phyloP scores from a whole-genome alignment of 2,113 vertebrate genomes.

The Stomatorhinus ivindoensis region DNA sequence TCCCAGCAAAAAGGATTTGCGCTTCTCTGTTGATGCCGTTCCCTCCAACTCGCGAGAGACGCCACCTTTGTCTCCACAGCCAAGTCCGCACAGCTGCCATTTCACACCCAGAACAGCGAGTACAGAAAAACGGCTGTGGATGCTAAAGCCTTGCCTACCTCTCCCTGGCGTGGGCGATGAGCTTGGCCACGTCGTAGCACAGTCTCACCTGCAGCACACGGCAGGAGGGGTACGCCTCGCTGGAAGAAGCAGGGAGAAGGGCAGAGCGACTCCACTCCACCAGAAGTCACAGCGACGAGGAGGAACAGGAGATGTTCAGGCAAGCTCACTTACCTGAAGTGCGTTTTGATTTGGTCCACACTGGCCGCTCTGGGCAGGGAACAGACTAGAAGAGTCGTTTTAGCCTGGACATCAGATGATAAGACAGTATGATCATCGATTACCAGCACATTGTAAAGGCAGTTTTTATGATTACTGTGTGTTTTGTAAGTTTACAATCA shows the following conservation, averaged over 20 bases:
- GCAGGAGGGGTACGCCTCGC: slow-evolving; percentile 80
- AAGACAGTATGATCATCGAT: background rate
- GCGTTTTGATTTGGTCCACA: slow-evolving; percentile 60
- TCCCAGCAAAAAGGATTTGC: background rate
- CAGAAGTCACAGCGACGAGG: background rate
- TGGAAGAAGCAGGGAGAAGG: slow-evolving; percentile 36
- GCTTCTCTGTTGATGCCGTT: background rate
- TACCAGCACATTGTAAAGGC: background rate
- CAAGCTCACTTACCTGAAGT: slow-evolving; percentile 70
- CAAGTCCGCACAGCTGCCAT: background rate
- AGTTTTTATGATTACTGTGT: background rate
- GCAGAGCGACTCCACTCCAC: background rate
- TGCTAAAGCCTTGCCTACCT: slow-evolving; percentile 53
- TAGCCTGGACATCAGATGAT: slow-evolving; percentile 55
- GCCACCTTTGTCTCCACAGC: background rate
- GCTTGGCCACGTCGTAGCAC: slow-evolving; percentile 73
- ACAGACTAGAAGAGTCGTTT: slow-evolving; percentile 75
- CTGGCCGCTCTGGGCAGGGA: slow-evolving; percentile 66
- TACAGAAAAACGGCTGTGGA: background rate
- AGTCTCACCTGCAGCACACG: slow-evolving; percentile 69
- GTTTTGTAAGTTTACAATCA: background rate
- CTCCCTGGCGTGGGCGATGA: slow-evolving; percentile 71
- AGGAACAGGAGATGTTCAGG: background rate
- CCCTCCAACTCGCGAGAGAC: background rate
- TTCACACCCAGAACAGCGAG: background rate